Evolutionary conservation across 1,140 invertebrate genomes (phyloP).

Genomic region (Drosophila murphyi): DNA sequence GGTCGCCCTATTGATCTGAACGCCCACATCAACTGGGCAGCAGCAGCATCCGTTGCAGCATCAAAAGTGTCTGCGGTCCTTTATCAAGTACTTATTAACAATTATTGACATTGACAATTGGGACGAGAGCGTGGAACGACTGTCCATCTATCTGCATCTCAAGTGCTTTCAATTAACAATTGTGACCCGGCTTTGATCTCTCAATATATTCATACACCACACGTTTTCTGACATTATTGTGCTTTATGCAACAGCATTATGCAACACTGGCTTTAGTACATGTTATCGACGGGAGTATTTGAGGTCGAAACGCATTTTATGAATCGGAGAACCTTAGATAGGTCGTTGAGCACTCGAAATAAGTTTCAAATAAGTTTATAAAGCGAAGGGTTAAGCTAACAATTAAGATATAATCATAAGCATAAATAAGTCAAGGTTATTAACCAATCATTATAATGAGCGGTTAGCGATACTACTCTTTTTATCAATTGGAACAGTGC

Average conservation of each 20-base stretch:
- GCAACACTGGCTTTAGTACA: neutral
- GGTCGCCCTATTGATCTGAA: slow-evolving; percentile 74
- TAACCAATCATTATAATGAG: neutral
- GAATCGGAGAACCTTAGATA: neutral
- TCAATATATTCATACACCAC: neutral
- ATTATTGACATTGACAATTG: slow-evolving; percentile 83
- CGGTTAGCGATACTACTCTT: slow-evolving; percentile 8
- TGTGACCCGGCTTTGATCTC: slow-evolving; percentile 37
- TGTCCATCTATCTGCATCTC: slow-evolving; percentile 44
- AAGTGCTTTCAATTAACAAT: slow-evolving; percentile 51
- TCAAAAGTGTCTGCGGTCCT: slow-evolving; percentile 7
- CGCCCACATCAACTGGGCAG: slow-evolving; percentile 39
- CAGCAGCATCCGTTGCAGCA: neutral
- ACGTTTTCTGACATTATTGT: slow-evolving; percentile 9
- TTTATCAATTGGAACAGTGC: neutral
- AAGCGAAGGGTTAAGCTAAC: slow-evolving; percentile 32
- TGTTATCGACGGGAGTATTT: neutral
- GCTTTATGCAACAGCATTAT: neutral
- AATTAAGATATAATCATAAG: slow-evolving; percentile 37
- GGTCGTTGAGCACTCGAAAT: neutral
- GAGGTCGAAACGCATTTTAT: neutral
- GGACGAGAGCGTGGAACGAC: slow-evolving; percentile 38
- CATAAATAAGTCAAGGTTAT: slow-evolving; percentile 32
- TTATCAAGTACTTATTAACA: slow-evolving; percentile 67
- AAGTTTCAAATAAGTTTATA: neutral